These are phyloP conservation scores for Protaetia brevitarsis DNA, from an alignment of 1,140 invertebrate genomes.

Conservation along the genomic window DNA sequence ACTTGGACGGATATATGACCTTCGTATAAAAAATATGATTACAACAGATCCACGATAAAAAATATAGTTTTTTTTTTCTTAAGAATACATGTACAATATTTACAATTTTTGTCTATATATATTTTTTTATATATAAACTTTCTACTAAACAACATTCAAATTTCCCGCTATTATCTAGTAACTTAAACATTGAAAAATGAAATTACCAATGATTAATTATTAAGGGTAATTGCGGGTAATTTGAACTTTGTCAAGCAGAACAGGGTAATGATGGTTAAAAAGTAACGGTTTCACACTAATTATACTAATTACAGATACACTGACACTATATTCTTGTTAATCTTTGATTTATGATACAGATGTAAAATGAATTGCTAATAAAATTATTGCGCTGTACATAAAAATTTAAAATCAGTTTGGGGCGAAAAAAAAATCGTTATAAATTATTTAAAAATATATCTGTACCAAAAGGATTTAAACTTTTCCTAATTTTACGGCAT, in stretches of 20 bases:
- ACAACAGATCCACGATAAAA: constrained; percentile 2
- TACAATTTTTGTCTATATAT: constrained; percentile 9
- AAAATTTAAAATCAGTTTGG: not conserved
- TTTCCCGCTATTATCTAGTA: no score
- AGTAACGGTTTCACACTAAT: not conserved
- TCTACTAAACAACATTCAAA: no score
- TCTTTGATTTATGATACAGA: not conserved
- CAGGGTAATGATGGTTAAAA: no score
- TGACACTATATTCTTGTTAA: not conserved
- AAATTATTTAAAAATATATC: constrained; percentile 2
- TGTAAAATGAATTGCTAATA: not conserved
- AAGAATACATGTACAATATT: constrained; percentile 20
- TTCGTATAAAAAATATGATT: constrained; percentile 18
- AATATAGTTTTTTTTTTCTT: not conserved
- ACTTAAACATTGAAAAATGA: no score
- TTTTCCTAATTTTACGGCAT: no score
- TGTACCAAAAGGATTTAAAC: not conserved
- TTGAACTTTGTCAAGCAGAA: no score
- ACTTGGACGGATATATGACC: constrained; percentile 17
- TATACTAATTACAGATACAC: constrained; percentile 6
- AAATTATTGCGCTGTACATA: not conserved
- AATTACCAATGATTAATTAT: no score
- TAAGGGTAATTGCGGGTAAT: no score
- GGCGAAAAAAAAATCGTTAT: not conserved
- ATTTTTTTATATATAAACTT: constrained; percentile 2